A percentile compares a stretch with the other conserved stretches of the same genome.
phyloP scores from a whole-genome alignment of 2,888 invertebrate species.

The Ectobius pallidus region DNA sequence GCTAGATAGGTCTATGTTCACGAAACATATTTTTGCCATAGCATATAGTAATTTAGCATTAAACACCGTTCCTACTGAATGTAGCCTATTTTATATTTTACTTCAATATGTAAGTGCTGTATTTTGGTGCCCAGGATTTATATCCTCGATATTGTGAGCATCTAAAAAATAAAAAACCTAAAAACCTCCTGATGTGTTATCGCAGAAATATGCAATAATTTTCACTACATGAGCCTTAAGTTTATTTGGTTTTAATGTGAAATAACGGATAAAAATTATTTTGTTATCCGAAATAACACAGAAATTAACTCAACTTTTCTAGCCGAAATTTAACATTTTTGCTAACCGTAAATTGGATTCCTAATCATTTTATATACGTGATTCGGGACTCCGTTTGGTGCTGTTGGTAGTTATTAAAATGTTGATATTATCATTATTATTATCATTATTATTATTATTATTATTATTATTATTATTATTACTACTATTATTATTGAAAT shows the following conservation, averaged over 20 bases:
- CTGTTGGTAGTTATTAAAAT: background rate
- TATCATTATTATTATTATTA: background rate
- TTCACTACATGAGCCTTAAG: background rate
- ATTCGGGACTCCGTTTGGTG: background rate
- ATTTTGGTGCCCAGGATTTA: too few species aligned
- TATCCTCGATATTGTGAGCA: too few species aligned
- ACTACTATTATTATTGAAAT: background rate
- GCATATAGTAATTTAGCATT: too few species aligned
- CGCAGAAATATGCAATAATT: background rate
- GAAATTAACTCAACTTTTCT: background rate
- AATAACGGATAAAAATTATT: background rate
- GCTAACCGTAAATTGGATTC: background rate
- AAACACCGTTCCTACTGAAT: too few species aligned
- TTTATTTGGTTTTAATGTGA: too few species aligned
- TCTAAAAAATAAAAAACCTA: too few species aligned
- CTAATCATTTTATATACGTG: background rate
- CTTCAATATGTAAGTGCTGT: too few species aligned
- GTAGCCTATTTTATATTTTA: too few species aligned
- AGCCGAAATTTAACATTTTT: background rate
- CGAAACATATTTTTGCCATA: too few species aligned
- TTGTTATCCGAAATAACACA: background rate
- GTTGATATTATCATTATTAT: background rate
- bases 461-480: background rate
- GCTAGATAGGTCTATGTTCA: too few species aligned
- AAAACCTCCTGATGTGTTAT: background rate